These are phyloP conservation scores for Tadarida brasiliensis DNA, from an alignment of 2,797 vertebrate genomes.

Conservation along the genomic window DNA sequence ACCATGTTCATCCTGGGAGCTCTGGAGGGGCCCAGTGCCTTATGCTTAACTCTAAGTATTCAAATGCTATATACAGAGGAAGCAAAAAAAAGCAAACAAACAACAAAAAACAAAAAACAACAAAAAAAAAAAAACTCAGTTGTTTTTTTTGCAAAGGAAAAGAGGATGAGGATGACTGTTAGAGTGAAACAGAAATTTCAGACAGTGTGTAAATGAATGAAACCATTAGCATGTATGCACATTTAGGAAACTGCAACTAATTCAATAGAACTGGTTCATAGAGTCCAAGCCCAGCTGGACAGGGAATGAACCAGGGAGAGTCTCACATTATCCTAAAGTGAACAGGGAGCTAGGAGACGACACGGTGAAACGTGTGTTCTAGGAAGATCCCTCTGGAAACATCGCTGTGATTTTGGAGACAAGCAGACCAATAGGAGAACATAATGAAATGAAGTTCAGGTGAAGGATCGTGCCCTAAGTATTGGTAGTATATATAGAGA, in stretches of 20 bases:
- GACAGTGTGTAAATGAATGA: not conserved
- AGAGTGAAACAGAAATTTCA: not conserved
- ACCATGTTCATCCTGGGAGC: not conserved
- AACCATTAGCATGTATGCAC: not conserved
- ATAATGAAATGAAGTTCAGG: not conserved
- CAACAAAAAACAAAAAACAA: too few relatives aligned
- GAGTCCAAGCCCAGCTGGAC: not conserved
- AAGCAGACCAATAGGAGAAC: not conserved
- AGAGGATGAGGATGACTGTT: not conserved
- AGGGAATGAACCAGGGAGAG: not conserved
- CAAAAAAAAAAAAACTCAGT: not conserved
- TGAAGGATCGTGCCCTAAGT: not conserved
- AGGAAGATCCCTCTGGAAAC: not conserved
- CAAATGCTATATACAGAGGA: not conserved
- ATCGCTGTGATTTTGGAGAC: not conserved
- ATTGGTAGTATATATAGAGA: not conserved
- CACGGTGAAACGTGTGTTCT: not conserved
- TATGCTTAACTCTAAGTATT: not conserved
- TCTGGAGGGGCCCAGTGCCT: not conserved
- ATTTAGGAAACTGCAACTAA: not conserved
- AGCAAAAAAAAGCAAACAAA: not conserved
- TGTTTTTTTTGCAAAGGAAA: conserved; percentile 5
- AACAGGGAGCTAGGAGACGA: not conserved
- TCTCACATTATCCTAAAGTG: not conserved
- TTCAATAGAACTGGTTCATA: not conserved